Evolutionary conservation across 1,140 invertebrate genomes (phyloP), one percentile per base, ranked within the genome.

Genomic region (Cardiocondyla obscurior): DNA sequence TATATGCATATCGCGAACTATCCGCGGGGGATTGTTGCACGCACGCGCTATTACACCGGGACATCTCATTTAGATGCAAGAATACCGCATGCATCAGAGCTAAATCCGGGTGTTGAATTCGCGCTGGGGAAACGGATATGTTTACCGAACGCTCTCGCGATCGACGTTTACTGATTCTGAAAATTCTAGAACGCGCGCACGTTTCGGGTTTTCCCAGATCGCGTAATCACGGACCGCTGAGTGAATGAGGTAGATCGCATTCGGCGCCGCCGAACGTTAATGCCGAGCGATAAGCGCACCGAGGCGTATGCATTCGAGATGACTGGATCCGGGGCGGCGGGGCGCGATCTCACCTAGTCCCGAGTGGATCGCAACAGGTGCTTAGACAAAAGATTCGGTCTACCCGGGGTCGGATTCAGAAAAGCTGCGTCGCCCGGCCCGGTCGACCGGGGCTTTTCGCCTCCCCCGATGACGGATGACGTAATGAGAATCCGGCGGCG

Each of bases 321-420:
- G 51, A n/a, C 28, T 25, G 44, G 70, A 44, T 14, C 30, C 44
- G 46, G 19, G 55, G 19, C 5, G 51, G n/a, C 73, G 46, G 82
- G n/a, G 16, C 28, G 46, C 79, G 44, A 42, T 36, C n/a, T 73
- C 39, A 39, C 51, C 51, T 42, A 55, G 28, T 67, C 55, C 28
- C 70, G 51, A 44, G 60, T 19, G 25, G 16, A 28, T 87, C 12
- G 85, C 86, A 88, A 88, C 86, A 88, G 86, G 86, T 88, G 86
- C 77, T 88, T 82, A 79, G 76, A 87, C 85, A 88, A 82, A 87
- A 81, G 77, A 87, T 42, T 77, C 46, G 69, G 67, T 84, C 73
- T 87, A 86, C 79, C 76, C 33, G 62, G 46, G 49, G 49, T 65
- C 19, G 69, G 67, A 73, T 85, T 65, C 36, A 67, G 57, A 67